phyloP scores from a whole-genome alignment of 2,888 invertebrate species.

The Phasia obesa region DNA sequence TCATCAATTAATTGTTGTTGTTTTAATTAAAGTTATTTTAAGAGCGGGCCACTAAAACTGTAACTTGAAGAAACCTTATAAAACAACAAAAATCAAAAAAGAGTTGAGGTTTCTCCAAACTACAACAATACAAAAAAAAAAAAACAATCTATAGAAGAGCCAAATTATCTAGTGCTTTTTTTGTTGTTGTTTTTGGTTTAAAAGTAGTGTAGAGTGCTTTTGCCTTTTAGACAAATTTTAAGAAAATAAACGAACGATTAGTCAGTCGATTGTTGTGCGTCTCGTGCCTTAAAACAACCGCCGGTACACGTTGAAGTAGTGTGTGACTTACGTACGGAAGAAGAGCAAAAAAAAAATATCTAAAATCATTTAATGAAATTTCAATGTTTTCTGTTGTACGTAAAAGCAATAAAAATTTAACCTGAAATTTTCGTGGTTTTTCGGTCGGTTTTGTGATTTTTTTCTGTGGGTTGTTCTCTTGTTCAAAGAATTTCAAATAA shows the following conservation, averaged over 20 bases:
- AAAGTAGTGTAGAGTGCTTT: background rate
- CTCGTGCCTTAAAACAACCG: conserved; percentile 68
- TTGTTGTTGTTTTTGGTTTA: background rate
- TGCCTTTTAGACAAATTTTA: conserved; percentile 46
- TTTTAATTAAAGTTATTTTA: conserved; percentile 27
- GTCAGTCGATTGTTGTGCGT: conserved; percentile 74
- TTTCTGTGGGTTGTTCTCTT: conserved; percentile 8
- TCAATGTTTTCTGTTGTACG: conserved; percentile 10
- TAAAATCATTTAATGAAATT: conserved; percentile 11
- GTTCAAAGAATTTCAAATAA: background rate
- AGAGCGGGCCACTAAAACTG: conserved; percentile 14
- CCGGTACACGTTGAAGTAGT: conserved; percentile 42
- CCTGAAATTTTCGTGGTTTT: background rate
- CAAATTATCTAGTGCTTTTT: conserved; percentile 14
- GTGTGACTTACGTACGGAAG: conserved; percentile 23
- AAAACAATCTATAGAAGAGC: conserved; percentile 42
- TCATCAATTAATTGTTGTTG: conserved; percentile 12
- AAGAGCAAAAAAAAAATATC: conserved; percentile 9
- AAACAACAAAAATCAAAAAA: conserved; percentile 8
- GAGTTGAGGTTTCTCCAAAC: conserved; percentile 6
- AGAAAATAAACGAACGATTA: conserved; percentile 51
- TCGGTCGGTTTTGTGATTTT: background rate
- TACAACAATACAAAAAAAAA: no score
- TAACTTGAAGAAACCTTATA: conserved; percentile 39
- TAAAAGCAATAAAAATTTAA: background rate